Base-by-base conservation (phyloP, 64 coral and sea anemone genomes). In the Pocillopora damicornis region DNA sequence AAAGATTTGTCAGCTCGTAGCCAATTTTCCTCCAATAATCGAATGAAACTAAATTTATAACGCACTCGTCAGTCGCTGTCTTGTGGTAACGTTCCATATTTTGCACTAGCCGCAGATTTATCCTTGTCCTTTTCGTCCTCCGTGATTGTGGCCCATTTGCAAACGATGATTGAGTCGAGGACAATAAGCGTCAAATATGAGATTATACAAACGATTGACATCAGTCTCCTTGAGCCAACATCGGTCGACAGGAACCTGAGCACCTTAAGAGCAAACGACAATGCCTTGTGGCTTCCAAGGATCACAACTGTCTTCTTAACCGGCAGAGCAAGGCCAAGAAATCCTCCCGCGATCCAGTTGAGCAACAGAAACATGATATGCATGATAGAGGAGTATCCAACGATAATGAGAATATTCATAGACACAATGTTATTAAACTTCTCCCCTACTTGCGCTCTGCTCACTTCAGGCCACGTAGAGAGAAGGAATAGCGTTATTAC, bases 351-450 rank as follows among this genome's bases (percentile, higher is more conserved):
- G 22, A 96, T 73, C 76, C 79, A 96, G 64, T 96, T 92, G 30
- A 96, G 63, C 63, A 96, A 67, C 18, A 96, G 51, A 75, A 96
- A 96, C 79, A 96, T 92, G 0, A 96, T 81, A 45, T 96, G 94
- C 88, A 96, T 90, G 20, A 96, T 96, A 0, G 94, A 82, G 1
- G 91, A 92, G 82, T 85, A 96, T 7, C 94, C 94, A 8, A 96
- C 88, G 4, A 96, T 92, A 5, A 91, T 91, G 11, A 96, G 63
- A 4, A 90, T 77, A 34, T 96, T 96, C 91, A 92, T 96, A 69
- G 81, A 88, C 1, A 96, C 88, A 11, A 96, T 75, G 58, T 78
- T 89, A 25, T 75, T 81, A 20, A 78, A 96, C 36, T 94, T 37
- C 38, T 95, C 86, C 13, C 87, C 82, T 1, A 76, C 58, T 61